Conservation (phyloP, 2,797 vertebrate genomes). For the Rhynchotus rufescens region DNA sequence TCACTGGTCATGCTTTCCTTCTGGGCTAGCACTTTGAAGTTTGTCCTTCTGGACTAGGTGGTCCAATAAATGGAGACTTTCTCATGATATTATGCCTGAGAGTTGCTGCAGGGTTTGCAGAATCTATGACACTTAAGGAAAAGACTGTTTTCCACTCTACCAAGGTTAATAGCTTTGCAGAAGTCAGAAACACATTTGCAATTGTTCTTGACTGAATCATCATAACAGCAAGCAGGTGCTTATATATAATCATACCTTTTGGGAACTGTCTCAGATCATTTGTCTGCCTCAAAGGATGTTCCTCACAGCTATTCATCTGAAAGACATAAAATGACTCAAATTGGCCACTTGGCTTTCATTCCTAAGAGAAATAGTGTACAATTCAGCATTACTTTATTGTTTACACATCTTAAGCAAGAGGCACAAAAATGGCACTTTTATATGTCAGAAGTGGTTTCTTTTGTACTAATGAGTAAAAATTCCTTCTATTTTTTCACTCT, state of each 20-base stretch:
- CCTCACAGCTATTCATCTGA: constrained; percentile 16
- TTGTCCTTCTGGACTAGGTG: not conserved
- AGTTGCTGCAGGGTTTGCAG: constrained; percentile 6
- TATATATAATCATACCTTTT: constrained; percentile 38
- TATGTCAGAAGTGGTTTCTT: constrained; percentile 10
- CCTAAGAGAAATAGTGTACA: constrained; percentile 2
- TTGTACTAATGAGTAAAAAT: constrained; percentile 22
- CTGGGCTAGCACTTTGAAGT: not conserved
- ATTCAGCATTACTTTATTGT: constrained; percentile 30
- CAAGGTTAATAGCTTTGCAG: constrained; percentile 56
- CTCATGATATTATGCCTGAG: not conserved
- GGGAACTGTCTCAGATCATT: not conserved
- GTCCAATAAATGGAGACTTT: not conserved
- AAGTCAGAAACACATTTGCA: constrained; percentile 49
- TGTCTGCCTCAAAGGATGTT: constrained; percentile 19
- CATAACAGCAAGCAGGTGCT: constrained; percentile 33
- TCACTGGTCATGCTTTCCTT: not conserved
- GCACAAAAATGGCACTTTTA: not conserved
- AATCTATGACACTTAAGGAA: not conserved
- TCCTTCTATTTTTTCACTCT: not conserved
- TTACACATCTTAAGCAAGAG: constrained; percentile 25
- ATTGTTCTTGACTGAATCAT: constrained; percentile 64
- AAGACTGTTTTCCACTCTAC: not conserved
- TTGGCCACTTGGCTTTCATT: constrained; percentile 39
- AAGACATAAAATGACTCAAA: constrained; percentile 47